These are phyloP conservation scores for Gandaritis pyraliata DNA, from an alignment of 2,888 invertebrate species.

Conservation along the genomic window DNA sequence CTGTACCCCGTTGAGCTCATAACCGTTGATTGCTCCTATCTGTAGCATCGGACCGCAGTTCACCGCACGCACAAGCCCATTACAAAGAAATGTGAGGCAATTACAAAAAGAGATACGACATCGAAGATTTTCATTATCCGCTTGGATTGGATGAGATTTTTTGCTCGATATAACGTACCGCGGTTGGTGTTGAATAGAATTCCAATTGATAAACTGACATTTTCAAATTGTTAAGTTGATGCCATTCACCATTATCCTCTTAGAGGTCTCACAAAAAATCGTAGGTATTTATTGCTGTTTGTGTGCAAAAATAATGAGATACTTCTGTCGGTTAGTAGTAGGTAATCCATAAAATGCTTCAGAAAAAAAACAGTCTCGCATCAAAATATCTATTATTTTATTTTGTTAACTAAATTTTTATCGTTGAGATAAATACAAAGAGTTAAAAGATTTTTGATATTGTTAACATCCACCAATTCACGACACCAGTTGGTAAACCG, in stretches of 20 bases:
- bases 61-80: slow-evolving; percentile 63
- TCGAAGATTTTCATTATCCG: slow-evolving; percentile 71
- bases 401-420: too few species aligned
- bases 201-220: slow-evolving; percentile 20
- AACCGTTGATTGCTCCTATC: slow-evolving; percentile 74
- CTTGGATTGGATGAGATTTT: slow-evolving; percentile 48
- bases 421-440: too few species aligned
- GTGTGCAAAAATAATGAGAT: too few species aligned
- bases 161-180: slow-evolving; percentile 54
- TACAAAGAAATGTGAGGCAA: slow-evolving; percentile 73
- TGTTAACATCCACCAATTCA: slow-evolving; percentile 39
- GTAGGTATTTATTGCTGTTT: too few species aligned
- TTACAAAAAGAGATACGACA: slow-evolving; percentile 73
- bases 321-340: too few species aligned
- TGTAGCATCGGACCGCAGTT: slow-evolving; percentile 65
- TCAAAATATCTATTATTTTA: too few species aligned
- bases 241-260: too few species aligned
- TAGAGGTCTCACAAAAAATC: too few species aligned
- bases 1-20: slow-evolving; percentile 55
- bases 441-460: neutral
- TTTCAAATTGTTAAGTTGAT: neutral
- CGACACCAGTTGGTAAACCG: slow-evolving; percentile 43
- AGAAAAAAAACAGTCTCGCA: too few species aligned
- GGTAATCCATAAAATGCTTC: too few species aligned
- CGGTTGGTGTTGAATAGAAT: slow-evolving; percentile 27